These are phyloP conservation scores for Otis tarda DNA, from an alignment of 2,113 vertebrate genomes.

Conservation along the genomic window DNA sequence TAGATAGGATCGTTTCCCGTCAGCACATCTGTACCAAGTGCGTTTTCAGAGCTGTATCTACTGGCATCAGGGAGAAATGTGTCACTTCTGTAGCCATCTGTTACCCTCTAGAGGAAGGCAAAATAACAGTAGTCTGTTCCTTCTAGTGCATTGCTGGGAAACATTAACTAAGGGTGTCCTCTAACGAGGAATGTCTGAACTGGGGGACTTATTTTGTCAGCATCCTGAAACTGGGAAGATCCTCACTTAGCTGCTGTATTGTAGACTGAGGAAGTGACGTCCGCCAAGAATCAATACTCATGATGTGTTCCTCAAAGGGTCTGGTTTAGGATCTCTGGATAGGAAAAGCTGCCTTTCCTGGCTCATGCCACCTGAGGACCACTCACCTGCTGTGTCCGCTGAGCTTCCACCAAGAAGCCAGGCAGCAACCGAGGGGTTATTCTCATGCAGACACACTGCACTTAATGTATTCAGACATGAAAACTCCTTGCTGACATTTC, in stretches of 20 bases:
- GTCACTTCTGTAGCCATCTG: conserved; percentile 5
- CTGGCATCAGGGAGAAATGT: background rate
- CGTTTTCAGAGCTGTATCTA: background rate
- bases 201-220: background rate
- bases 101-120: conserved; percentile 46
- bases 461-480: background rate
- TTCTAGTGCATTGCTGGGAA: background rate
- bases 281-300: background rate
- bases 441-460: background rate
- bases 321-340: background rate
- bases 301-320: background rate
- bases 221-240: background rate
- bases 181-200: background rate
- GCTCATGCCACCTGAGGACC: background rate
- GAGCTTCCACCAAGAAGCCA: background rate
- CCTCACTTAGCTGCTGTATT: accelerated
- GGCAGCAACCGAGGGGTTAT: background rate
- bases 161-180: background rate
- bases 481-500: background rate
- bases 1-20: background rate
- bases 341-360: background rate
- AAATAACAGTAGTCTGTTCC: background rate
- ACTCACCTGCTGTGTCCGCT: background rate
- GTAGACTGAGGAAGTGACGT: background rate
- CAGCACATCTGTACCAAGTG: background rate